A percentile compares a stretch with the other conserved stretches of the same genome.
Conservation (phyloP, 2,888 invertebrate species). For the Thelaira solivaga region DNA sequence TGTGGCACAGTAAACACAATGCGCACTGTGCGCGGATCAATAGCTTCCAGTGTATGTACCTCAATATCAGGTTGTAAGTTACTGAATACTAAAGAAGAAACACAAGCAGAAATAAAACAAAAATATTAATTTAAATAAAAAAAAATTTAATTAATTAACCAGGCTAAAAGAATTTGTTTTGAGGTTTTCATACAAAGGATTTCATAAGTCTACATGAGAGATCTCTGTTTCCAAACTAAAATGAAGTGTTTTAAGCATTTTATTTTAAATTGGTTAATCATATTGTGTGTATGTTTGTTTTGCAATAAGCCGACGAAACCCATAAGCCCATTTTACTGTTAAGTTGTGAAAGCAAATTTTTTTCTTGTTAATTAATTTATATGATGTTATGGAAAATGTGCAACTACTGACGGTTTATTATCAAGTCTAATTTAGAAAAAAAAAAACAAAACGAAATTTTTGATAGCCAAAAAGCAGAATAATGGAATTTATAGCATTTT, state of each 20-base stretch:
- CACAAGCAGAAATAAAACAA: background rate
- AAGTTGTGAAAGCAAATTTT: constrained; percentile 18
- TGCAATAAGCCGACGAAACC: constrained; percentile 21
- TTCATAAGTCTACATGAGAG: constrained; percentile 14
- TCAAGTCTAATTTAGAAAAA: background rate
- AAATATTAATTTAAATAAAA: background rate
- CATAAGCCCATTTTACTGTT: too few relatives aligned
- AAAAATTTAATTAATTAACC: background rate
- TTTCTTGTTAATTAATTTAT: background rate
- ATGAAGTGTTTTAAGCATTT: constrained; percentile 20
- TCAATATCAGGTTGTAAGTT: constrained; percentile 76
- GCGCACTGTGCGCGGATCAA: constrained; percentile 87
- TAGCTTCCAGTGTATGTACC: constrained; percentile 83
- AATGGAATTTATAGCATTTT: too few relatives aligned
- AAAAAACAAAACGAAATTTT: too few relatives aligned
- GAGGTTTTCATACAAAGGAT: constrained; percentile 5
- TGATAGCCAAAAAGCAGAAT: too few relatives aligned
- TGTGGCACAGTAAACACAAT: constrained; percentile 89
- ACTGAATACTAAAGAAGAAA: constrained; percentile 64
- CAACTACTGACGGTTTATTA: background rate
- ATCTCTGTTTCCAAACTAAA: background rate
- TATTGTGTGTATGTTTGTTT: constrained; percentile 9
- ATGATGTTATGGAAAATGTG: constrained; percentile 41
- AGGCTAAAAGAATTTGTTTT: constrained; percentile 9
- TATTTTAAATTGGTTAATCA: constrained; percentile 33